Conservation (phyloP, 2,113 vertebrate species). For the Muntiacus reevesi region DNA sequence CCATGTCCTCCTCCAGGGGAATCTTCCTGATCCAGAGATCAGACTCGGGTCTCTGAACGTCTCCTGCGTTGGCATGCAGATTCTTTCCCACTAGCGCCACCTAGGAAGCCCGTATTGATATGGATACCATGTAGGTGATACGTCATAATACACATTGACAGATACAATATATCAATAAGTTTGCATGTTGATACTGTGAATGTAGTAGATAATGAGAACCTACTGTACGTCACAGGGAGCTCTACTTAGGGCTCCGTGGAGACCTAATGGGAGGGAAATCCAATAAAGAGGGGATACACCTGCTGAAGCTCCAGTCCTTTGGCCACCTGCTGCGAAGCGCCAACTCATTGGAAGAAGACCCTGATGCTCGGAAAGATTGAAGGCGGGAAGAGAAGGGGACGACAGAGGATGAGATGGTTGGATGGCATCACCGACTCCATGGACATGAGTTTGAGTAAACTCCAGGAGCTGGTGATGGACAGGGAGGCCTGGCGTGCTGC, state of each 20-base stretch:
- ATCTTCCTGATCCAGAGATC: not conserved
- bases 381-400: not conserved
- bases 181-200: fast-evolving
- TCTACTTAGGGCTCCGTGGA: not conserved
- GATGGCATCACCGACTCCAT: not conserved
- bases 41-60: not conserved
- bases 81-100: not conserved
- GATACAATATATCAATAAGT: fast-evolving
- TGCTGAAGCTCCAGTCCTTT: not conserved
- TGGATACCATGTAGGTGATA: not conserved
- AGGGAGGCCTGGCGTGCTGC: not conserved
- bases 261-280: not conserved
- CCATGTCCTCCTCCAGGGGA: not conserved
- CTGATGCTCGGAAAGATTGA: not conserved
- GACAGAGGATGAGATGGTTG: not conserved
- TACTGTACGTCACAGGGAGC: too few species aligned
- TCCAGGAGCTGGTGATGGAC: not conserved
- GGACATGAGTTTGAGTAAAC: fast-evolving
- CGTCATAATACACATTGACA: fast-evolving
- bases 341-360: not conserved
- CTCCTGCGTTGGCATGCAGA: not conserved
- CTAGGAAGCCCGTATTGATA: not conserved
- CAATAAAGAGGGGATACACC: not conserved
- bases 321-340: too few species aligned
- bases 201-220: not conserved